Base-by-base conservation (phyloP, 2,888 invertebrate species). In the Harpalus rubripes region DNA sequence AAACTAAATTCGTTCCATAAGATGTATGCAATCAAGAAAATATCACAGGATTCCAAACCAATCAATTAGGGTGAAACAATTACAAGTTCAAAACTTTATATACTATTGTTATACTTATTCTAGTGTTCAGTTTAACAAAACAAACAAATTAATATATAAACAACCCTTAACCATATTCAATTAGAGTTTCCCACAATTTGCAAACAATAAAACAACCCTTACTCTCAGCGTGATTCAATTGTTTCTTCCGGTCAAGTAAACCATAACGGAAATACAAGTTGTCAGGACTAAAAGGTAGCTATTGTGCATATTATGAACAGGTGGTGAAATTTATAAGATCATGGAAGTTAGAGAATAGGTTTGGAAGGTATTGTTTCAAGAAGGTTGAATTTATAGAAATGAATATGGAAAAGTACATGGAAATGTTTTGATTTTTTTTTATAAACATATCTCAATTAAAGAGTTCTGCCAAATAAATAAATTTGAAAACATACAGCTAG, bases 161-260 rank as follows among this genome's bases (percentile, higher is more conserved):
- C 44, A 52, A 52, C 44, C 44, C 44, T 52, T 52, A 52, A 52
- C 10, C 12, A 8, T 12, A 52, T 52, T 52, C 44, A 52, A 5
- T 52, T 52, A 10, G 12, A 32, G 32, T 6, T 32, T 52, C 44
- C 10, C 10, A 52, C 44, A 52, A 52, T 52, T 52, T 12, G 44
- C 44, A 52, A 12, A 52, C 44, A 52, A 52, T 12, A 12, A 32
- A 32, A 32, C 44, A 52, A 52, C 44, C 44, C 44, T 52, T 52
- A 12, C 44, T 52, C 44, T 52, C 44, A 52, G 44, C 44, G 10
- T 52, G 44, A 8, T 52, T 52, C 44, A 52, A 52, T 52, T 52
- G 44, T 52, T 52, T 52, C 44, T 10, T 52, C 44, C 44, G 44
- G 44, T 52, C 44, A 52, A 52, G 44, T 52, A 52, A 52, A 52